phyloP scores from a whole-genome alignment of 2,797 vertebrate species.

The Pagetopsis macropterus region DNA sequence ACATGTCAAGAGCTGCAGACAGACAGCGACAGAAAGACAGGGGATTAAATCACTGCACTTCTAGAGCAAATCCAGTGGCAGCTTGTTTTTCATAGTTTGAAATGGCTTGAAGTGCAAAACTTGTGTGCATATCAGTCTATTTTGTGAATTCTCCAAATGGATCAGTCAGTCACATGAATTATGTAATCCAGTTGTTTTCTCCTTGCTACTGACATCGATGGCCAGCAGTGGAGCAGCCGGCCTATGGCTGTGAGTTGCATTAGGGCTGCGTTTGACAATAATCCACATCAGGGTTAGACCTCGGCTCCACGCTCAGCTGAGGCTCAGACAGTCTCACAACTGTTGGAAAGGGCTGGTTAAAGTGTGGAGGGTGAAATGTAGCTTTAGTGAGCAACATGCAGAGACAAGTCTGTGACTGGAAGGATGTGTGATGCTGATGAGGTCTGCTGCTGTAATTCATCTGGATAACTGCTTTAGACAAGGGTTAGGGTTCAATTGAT shows the following conservation, averaged over 20 bases:
- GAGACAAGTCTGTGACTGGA: slow-evolving; percentile 24
- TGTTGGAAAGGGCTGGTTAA: slow-evolving; percentile 66
- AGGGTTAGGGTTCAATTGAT: slow-evolving; percentile 56
- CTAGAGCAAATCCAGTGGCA: too few relatives aligned
- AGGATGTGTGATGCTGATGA: slow-evolving; percentile 62
- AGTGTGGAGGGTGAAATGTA: slow-evolving; percentile 42
- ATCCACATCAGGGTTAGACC: slow-evolving; percentile 66
- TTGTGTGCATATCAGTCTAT: neutral
- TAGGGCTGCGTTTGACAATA: slow-evolving; percentile 65
- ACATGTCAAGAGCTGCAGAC: slow-evolving; percentile 34
- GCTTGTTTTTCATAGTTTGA: neutral
- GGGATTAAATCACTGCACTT: neutral
- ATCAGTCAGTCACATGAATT: slow-evolving; percentile 69
- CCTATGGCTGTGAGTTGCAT: slow-evolving; percentile 53
- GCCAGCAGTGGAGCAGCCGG: slow-evolving; percentile 50
- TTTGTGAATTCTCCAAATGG: slow-evolving; percentile 44
- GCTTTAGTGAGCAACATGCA: slow-evolving; percentile 26
- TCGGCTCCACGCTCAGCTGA: slow-evolving; percentile 42
- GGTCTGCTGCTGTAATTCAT: slow-evolving; percentile 62
- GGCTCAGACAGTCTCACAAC: slow-evolving; percentile 63
- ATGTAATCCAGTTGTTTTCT: slow-evolving; percentile 75
- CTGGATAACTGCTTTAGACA: slow-evolving; percentile 62
- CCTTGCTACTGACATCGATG: slow-evolving; percentile 65
- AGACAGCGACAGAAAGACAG: neutral
- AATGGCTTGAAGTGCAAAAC: neutral